Evolutionary conservation across 2,888 invertebrate genomes (phyloP).

Genomic region (Ornithoptera alexandrae): DNA sequence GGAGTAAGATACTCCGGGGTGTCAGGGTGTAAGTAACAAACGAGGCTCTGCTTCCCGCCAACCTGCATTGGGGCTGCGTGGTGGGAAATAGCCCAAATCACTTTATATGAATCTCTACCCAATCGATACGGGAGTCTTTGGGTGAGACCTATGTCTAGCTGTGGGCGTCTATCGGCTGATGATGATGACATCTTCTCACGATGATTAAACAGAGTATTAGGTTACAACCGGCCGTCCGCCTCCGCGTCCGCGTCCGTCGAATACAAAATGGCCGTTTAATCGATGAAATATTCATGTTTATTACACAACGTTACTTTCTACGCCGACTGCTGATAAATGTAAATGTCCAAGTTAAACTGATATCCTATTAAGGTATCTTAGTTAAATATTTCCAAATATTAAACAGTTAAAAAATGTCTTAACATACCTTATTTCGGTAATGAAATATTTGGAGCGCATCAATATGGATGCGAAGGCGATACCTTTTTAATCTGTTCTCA

Average conservation of each 20-base stretch:
- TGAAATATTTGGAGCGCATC: not conserved
- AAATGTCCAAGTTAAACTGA: constrained; percentile 7
- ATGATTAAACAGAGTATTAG: constrained; percentile 6
- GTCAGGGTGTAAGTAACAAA: no score
- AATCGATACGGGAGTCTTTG: not conserved
- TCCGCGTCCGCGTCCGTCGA: constrained; percentile 11
- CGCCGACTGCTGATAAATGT: constrained; percentile 8
- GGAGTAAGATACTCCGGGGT: no score
- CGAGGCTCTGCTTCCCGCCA: no score
- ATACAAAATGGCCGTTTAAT: constrained; percentile 20
- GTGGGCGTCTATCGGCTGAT: not conserved
- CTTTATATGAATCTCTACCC: no score
- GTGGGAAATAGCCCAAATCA: no score
- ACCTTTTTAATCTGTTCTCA: no score
- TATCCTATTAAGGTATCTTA: not conserved
- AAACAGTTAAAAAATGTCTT: not conserved
- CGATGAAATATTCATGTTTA: constrained; percentile 26
- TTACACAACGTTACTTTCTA: constrained; percentile 31
- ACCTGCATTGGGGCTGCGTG: no score
- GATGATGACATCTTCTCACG: constrained; percentile 22
- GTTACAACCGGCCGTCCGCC: constrained; percentile 5
- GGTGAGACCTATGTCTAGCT: not conserved
- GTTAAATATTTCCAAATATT: constrained; percentile 1
- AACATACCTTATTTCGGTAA: not conserved
- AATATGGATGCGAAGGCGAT: not conserved